phyloP scores from a whole-genome alignment of 2,113 vertebrate species.

The Etheostoma spectabile region DNA sequence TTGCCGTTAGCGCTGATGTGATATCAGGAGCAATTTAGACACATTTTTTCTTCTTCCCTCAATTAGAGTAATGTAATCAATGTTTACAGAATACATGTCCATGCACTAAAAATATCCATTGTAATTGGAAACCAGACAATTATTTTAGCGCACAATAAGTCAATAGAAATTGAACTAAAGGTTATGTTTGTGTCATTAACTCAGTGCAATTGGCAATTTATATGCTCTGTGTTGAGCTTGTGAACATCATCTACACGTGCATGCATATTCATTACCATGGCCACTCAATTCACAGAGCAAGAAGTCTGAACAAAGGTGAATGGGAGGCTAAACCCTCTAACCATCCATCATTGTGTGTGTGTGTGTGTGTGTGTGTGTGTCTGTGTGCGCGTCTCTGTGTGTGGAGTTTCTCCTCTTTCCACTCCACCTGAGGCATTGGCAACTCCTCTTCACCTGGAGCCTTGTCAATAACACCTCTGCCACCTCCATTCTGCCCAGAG shows the following conservation, averaged over 20 bases:
- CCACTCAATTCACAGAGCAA: constrained; percentile 61
- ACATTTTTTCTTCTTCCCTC: constrained; percentile 65
- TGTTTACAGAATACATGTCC: constrained; percentile 70
- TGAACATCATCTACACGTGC: constrained; percentile 65
- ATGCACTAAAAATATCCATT: constrained; percentile 61
- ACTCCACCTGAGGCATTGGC: constrained; percentile 56
- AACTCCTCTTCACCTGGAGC: constrained; percentile 59
- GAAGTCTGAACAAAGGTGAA: constrained; percentile 68
- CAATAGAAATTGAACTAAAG: constrained; percentile 75
- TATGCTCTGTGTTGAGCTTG: constrained; percentile 67
- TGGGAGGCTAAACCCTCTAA: constrained; percentile 58
- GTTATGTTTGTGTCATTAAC: constrained; percentile 81
- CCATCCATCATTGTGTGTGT: constrained; percentile 50
- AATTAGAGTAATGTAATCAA: constrained; percentile 73
- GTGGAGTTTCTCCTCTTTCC: constrained; percentile 40
- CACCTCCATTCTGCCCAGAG: constrained; percentile 67
- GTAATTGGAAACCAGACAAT: constrained; percentile 74
- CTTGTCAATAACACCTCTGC: constrained; percentile 73
- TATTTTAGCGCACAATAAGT: constrained; percentile 71
- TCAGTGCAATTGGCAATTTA: constrained; percentile 76
- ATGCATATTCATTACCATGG: constrained; percentile 72
- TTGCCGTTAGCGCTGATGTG: constrained; percentile 60
- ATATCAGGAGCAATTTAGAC: constrained; percentile 64
- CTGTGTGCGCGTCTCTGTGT: not conserved
- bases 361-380: constrained; percentile 4